A percentile compares a stretch with the other conserved stretches of the same genome.
Conservation (phyloP, 2,113 vertebrate species). For the Gallinago jamesoni region DNA sequence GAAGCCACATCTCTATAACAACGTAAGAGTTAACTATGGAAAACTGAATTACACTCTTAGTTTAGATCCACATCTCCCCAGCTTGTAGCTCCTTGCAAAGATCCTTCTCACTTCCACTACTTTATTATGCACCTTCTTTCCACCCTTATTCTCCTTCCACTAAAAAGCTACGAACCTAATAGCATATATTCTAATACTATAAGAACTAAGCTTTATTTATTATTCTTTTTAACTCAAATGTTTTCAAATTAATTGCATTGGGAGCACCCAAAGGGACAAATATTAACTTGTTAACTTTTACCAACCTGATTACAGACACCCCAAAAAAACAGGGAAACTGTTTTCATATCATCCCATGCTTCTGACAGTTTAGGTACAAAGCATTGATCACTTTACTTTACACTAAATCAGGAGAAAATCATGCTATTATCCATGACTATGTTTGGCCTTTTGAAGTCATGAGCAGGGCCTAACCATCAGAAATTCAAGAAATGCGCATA, state of each 20-base stretch:
- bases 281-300: background rate
- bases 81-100: background rate
- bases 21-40: background rate
- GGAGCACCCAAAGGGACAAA: background rate
- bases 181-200: background rate
- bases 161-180: background rate
- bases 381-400: background rate
- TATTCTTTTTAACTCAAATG: background rate
- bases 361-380: background rate
- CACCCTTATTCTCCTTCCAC: background rate
- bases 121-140: background rate
- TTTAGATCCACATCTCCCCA: background rate
- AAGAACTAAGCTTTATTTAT: background rate
- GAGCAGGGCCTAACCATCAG: background rate
- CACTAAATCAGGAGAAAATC: background rate
- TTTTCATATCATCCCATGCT: background rate
- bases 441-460: background rate
- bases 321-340: fast-evolving
- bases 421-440: background rate
- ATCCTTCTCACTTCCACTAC: background rate
- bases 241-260: background rate
- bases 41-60: background rate
- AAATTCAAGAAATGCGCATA: background rate
- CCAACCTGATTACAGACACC: background rate
- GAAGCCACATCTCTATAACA: background rate